A percentile compares a stretch with the other conserved stretches of the same genome.
phyloP scores from a whole-genome alignment of 1,140 invertebrate genomes.

The Ctenoplectra terminalis region DNA sequence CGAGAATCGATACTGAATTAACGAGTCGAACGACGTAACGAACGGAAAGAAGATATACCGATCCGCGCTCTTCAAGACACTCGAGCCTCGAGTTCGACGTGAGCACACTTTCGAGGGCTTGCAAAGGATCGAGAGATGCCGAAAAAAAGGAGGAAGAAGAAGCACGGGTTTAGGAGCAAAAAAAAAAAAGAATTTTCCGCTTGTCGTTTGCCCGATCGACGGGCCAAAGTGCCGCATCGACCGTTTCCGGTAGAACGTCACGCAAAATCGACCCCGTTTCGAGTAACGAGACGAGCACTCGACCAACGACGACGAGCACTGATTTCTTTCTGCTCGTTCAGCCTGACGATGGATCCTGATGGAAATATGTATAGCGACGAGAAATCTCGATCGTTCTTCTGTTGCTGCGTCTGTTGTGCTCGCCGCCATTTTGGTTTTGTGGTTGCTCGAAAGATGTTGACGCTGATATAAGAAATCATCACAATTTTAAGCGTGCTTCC shows the following conservation, averaged over 20 bases:
- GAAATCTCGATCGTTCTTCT: background rate
- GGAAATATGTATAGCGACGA: background rate
- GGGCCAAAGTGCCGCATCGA: constrained; percentile 42
- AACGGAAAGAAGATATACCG: constrained; percentile 38
- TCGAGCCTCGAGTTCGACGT: constrained; percentile 47
- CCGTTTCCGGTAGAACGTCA: constrained; percentile 40
- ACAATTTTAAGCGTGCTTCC: too few relatives aligned
- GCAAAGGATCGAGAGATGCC: constrained; percentile 42
- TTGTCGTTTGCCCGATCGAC: constrained; percentile 45
- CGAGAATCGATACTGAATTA: constrained; percentile 55
- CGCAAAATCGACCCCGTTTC: constrained; percentile 48
- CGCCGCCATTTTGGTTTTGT: background rate
- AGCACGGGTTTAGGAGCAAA: background rate
- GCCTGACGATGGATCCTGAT: background rate
- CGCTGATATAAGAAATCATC: too few relatives aligned
- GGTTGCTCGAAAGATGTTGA: too few relatives aligned
- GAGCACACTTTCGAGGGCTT: constrained; percentile 43
- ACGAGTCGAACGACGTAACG: constrained; percentile 48
- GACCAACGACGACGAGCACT: constrained; percentile 12
- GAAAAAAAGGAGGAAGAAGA: background rate
- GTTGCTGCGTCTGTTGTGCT: background rate
- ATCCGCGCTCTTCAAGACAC: constrained; percentile 32
- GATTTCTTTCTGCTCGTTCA: constrained; percentile 45
- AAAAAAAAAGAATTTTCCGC: constrained; percentile 31
- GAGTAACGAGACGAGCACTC: constrained; percentile 42